Evolutionary conservation across 2,888 invertebrate genomes (phyloP), one percentile per base, ranked within the genome.

Genomic region (Buathra laborator): DNA sequence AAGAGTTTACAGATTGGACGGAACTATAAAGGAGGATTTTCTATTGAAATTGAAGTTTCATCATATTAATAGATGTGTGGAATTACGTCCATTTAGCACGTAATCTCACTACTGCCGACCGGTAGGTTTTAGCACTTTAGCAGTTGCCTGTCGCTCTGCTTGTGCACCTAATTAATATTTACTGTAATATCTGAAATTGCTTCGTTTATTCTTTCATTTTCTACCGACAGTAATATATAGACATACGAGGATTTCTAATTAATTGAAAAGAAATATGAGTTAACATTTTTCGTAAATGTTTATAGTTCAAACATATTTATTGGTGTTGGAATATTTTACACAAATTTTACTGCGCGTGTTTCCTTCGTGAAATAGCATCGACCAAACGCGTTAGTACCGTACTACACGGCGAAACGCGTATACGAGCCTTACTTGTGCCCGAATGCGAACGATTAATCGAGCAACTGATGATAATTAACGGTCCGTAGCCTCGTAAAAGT

Each of bases 401-500:
- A 53, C 53, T 16, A 7, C 7, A 29, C 59, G 29, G 7, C 3
- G 29, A 14, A 16, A 37, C 12, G 10, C n/a, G 66, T 43, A 43
- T 19, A 10, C 16, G 37, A 7, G 80, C 29, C 53, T 59, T 59
- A 19, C 53, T 19, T 24, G 32, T n/a, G 74, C 71, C 9, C 37
- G 37, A 37, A 37, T 37, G 7, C 32, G 70, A n/a, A 81, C 86
- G 82, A 87, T 86, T 83, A 86, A 87, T 85, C 89, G 88, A 83
- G 84, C 83, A 84, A 71, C 87, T 87, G 89, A 88, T 87, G 87
- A 89, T 90, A 90, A 91, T 91, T 90, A 92, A 90, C 90, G 88
- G 86, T 64, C 72, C 77, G 64, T 72, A 51, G 53, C 84, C 89
- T 91, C 90, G 89, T 91, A 90, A 92, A 92, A 93, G 89, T 91